phyloP scores from a whole-genome alignment of 2,113 vertebrate genomes.

The Halcyon senegalensis region DNA sequence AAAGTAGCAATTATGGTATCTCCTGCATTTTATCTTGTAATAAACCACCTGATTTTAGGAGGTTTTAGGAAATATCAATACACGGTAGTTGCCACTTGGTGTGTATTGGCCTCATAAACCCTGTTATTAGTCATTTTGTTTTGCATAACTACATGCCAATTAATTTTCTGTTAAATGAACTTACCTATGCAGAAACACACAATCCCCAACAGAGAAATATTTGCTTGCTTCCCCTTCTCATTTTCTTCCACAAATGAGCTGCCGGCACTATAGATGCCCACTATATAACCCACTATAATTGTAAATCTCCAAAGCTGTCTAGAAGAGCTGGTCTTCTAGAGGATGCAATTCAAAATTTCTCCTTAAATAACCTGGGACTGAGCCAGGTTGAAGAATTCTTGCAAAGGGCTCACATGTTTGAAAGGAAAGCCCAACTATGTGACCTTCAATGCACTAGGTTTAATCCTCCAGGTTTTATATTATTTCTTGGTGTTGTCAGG shows the following conservation, averaged over 20 bases:
- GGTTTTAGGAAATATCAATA: neutral
- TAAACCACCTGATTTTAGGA: neutral
- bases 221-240: neutral
- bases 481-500: neutral
- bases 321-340: neutral
- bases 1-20: neutral
- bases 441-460: neutral
- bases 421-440: neutral
- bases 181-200: neutral
- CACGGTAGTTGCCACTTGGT: neutral
- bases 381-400: neutral
- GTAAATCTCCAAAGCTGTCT: neutral
- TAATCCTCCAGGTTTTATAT: neutral
- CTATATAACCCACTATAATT: fast-evolving
- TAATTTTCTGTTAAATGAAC: neutral
- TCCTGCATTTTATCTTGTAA: neutral
- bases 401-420: neutral
- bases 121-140: neutral
- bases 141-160: neutral
- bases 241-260: neutral
- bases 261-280: neutral
- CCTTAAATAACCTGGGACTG: neutral
- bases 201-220: neutral
- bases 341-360: neutral
- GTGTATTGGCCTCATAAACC: neutral